Evolutionary conservation across 2,113 vertebrate genomes (phyloP).

Genomic region (Acinonyx jubatus): DNA sequence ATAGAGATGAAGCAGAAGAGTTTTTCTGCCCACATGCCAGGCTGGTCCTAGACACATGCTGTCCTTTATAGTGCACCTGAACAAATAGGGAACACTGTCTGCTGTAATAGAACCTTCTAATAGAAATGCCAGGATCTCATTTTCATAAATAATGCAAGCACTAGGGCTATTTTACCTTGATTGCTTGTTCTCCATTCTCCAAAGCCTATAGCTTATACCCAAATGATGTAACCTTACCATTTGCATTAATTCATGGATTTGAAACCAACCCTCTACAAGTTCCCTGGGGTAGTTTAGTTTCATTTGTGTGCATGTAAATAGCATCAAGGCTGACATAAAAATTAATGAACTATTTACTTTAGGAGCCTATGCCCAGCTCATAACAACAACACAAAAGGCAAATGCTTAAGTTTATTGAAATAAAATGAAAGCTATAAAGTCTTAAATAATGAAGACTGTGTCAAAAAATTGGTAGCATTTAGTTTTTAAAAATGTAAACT

Average conservation of each 20-base stretch:
- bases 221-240: constrained; percentile 63
- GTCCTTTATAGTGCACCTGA: background rate
- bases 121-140: constrained; percentile 29
- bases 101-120: background rate
- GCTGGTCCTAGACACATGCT: background rate
- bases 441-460: constrained; percentile 19
- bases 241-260: constrained; percentile 63
- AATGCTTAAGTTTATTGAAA: constrained; percentile 59
- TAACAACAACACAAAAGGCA: constrained; percentile 32
- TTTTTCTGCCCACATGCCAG: background rate
- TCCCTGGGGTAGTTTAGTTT: constrained; percentile 68
- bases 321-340: constrained; percentile 64
- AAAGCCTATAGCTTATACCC: constrained; percentile 57
- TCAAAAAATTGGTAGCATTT: background rate
- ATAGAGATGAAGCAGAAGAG: background rate
- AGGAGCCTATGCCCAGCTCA: background rate
- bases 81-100: background rate
- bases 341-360: constrained; percentile 74
- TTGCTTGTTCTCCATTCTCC: constrained; percentile 52
- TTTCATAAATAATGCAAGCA: constrained; percentile 66
- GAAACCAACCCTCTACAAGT: constrained; percentile 54
- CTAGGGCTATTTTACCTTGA: background rate
- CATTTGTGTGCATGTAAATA: constrained; percentile 72
- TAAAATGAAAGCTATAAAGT: constrained; percentile 52
- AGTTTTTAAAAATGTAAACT: background rate